Evolutionary conservation across 1,140 invertebrate genomes (phyloP), one percentile per base, ranked within the genome.

Genomic region (Drosophila ambigua): DNA sequence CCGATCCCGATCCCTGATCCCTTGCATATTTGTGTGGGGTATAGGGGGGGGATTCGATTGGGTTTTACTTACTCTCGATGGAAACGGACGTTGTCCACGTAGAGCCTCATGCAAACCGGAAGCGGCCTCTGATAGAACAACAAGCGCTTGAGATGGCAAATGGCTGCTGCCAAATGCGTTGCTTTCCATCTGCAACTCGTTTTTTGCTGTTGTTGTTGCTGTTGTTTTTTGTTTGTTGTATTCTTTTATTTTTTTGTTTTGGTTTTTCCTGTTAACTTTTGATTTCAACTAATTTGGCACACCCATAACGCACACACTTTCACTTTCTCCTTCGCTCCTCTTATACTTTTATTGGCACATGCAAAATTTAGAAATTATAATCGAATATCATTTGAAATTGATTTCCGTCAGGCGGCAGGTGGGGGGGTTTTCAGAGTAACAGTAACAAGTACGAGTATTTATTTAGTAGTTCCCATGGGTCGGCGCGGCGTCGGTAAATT

Each of bases 91-190:
- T 93, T 95, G 95, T 93, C 95, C 95, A 93, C 95, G 93, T 79
- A 95, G 93, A 73, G 95, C 95, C 92, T 96, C 95, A 89, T 95
- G 94, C 90, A 95, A 93, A 72, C 94, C 94, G 84, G 94, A 95
- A 87, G 95, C 94, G 67, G 94, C 94, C 92, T 96, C 95, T 72
- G 96, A 96, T 91, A 97, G 95, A 61, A 97, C 96, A 93, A 97
- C 96, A 91, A 96, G 93, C 89, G 95, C 95, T 72, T 96, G 95
- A 80, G 96, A 96, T 92, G 95, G 95, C 90, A 96, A 93, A 91
- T 96, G 95, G 76, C 85, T 91, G 79, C 79, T 90, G 71, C 92
- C 63, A 92, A 92, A 91, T 89, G 93, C 63, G 93, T 93, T 91
- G 79, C 81, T 91, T 91, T 91, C 90, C 91, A 91, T 91, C 72